Evolutionary conservation across 2,113 vertebrate genomes (phyloP).

Genomic region (Rhizomys pruinosus): DNA sequence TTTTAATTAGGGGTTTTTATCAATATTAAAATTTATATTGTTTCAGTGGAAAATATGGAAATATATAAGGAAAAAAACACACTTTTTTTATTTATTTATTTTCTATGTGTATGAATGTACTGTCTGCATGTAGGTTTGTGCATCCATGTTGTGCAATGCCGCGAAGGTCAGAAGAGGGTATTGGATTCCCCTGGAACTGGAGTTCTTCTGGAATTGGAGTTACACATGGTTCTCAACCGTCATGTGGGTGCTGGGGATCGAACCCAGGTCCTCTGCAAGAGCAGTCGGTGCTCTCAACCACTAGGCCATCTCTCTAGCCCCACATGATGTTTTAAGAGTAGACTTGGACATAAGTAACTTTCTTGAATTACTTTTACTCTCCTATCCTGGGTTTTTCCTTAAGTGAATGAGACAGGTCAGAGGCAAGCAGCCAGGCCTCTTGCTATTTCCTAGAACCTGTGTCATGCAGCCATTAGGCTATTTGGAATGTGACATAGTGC

Average conservation of each 20-base stretch:
- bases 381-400: not conserved
- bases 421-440: not conserved
- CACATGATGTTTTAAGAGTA: not conserved
- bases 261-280: too few species aligned
- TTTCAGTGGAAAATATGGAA: not conserved
- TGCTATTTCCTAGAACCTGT: not conserved
- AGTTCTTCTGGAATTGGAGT: too few species aligned
- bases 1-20: conserved; percentile 19
- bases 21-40: conserved; percentile 17
- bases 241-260: too few species aligned
- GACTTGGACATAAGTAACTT: not conserved
- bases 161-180: too few species aligned
- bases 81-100: too few species aligned
- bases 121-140: too few species aligned
- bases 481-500: not conserved
- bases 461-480: not conserved
- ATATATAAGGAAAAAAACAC: not conserved
- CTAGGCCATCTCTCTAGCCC: too few species aligned
- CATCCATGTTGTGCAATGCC: too few species aligned
- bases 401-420: not conserved
- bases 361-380: not conserved
- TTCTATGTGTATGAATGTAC: too few species aligned
- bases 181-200: too few species aligned
- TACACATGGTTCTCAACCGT: too few species aligned
- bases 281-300: too few species aligned